A percentile compares a stretch with the other conserved stretches of the same genome.
phyloP scores from a whole-genome alignment of 2,888 invertebrate genomes.

The Perizoma flavofasciatum region DNA sequence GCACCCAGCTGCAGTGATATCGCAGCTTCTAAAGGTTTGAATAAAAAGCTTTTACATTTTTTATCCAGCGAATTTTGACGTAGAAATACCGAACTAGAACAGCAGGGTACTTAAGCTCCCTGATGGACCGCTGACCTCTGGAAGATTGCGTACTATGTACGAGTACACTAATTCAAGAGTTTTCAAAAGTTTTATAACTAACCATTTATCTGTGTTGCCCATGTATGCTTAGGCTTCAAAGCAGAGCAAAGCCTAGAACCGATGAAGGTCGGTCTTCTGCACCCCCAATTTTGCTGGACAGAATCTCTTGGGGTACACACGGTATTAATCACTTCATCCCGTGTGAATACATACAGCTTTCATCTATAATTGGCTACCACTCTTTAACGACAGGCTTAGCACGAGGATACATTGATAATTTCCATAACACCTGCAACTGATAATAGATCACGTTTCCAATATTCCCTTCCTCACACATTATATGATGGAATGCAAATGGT shows the following conservation, averaged over 20 bases:
- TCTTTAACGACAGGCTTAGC: not conserved
- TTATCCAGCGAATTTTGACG: too few relatives aligned
- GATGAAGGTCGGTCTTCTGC: too few relatives aligned
- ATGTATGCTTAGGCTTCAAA: too few relatives aligned
- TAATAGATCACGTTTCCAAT: conserved; percentile 13
- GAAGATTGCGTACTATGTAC: too few relatives aligned
- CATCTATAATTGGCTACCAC: conserved; percentile 4
- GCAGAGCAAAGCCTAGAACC: too few relatives aligned
- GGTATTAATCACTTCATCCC: not conserved
- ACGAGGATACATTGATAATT: not conserved
- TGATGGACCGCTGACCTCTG: too few relatives aligned
- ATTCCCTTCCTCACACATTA: not conserved
- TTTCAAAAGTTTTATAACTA: too few relatives aligned
- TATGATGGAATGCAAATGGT: not conserved
- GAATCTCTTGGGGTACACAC: not conserved
- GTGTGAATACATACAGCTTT: not conserved
- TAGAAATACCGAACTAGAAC: too few relatives aligned
- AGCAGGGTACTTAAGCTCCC: too few relatives aligned
- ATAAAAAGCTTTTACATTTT: not conserved
- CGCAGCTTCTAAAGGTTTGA: conserved; percentile 65
- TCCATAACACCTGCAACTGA: conserved; percentile 18
- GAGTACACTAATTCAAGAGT: too few relatives aligned
- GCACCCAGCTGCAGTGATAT: conserved; percentile 54
- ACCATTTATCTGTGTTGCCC: too few relatives aligned
- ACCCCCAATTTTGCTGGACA: too few relatives aligned